Percentiles rank a stretch among this genome's conserved stretches.
phyloP scores from a whole-genome alignment of 2,113 vertebrate species.

The Psittacula cyanocephala region DNA sequence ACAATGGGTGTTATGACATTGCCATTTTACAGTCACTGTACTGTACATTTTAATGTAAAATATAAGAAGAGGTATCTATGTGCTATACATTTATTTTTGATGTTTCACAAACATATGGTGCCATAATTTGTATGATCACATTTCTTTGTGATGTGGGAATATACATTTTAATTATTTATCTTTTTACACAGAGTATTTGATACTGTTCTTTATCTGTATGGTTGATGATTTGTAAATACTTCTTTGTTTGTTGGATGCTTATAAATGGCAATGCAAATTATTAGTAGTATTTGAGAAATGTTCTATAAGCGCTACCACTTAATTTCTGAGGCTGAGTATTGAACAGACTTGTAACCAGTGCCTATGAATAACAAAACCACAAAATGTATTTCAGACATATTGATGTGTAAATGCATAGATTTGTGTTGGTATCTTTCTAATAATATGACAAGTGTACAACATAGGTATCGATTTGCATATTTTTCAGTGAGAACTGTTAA shows the following conservation, averaged over 20 bases:
- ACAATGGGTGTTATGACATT: background rate
- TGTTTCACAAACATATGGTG: slow-evolving; percentile 55
- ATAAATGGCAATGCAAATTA: slow-evolving; percentile 24
- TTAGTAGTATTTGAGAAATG: slow-evolving; percentile 50
- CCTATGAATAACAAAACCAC: slow-evolving; percentile 1
- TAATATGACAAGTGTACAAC: slow-evolving; percentile 46
- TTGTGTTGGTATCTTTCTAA: slow-evolving; percentile 40
- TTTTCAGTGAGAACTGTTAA: slow-evolving; percentile 34
- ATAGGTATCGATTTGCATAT: slow-evolving; percentile 48
- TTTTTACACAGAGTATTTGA: slow-evolving; percentile 69
- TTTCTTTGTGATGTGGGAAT: slow-evolving; percentile 61
- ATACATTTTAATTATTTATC: slow-evolving; percentile 66
- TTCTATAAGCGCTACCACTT: slow-evolving; percentile 34
- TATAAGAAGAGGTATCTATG: slow-evolving; percentile 46
- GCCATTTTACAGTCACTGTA: slow-evolving; percentile 52
- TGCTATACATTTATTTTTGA: slow-evolving; percentile 52
- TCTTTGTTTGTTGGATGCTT: slow-evolving; percentile 32
- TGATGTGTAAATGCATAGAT: slow-evolving; percentile 7
- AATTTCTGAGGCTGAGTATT: slow-evolving; percentile 55
- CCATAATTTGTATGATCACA: slow-evolving; percentile 65
- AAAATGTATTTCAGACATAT: background rate
- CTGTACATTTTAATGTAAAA: slow-evolving; percentile 64
- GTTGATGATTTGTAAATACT: slow-evolving; percentile 45
- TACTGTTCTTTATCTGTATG: slow-evolving; percentile 61
- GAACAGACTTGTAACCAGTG: slow-evolving; percentile 25